Evolutionary conservation across 2,113 vertebrate genomes (phyloP).

Genomic region (Elephas maximus): DNA sequence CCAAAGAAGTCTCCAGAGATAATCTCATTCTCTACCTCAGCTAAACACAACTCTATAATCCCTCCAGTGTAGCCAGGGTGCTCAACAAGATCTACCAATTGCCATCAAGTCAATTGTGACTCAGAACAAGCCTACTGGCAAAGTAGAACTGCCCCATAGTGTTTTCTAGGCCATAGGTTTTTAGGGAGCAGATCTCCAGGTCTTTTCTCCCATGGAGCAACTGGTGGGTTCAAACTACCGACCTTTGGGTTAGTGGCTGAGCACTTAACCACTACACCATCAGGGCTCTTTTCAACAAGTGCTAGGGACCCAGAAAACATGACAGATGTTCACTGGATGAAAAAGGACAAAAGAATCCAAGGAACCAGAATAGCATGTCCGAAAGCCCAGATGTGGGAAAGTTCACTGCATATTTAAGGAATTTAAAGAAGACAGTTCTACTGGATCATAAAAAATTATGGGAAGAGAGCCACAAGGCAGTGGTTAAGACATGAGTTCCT

Average conservation of each 20-base stretch:
- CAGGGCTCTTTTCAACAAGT: not conserved
- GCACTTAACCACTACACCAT: not conserved
- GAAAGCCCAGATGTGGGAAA: not conserved
- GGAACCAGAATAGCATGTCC: not conserved
- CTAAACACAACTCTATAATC: not conserved
- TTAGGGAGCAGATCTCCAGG: not conserved
- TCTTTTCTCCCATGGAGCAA: not conserved
- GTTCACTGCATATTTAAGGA: not conserved
- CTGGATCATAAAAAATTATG: not conserved
- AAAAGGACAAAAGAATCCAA: not conserved
- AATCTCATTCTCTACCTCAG: not conserved
- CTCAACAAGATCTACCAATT: not conserved
- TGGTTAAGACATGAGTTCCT: not conserved
- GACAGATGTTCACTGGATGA: not conserved
- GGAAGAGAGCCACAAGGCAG: not conserved
- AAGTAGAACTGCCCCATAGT: too few species aligned
- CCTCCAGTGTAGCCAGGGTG: not conserved
- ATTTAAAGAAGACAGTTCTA: not conserved
- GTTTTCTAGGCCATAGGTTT: not conserved
- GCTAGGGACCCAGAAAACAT: not conserved
- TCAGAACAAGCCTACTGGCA: too few species aligned
- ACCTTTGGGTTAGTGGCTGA: not conserved
- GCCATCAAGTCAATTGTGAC: too few species aligned
- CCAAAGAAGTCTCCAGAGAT: not conserved
- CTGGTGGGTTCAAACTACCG: not conserved